Evolutionary conservation across 2,797 vertebrate genomes (phyloP).

Genomic region (Etheostoma perlongum): DNA sequence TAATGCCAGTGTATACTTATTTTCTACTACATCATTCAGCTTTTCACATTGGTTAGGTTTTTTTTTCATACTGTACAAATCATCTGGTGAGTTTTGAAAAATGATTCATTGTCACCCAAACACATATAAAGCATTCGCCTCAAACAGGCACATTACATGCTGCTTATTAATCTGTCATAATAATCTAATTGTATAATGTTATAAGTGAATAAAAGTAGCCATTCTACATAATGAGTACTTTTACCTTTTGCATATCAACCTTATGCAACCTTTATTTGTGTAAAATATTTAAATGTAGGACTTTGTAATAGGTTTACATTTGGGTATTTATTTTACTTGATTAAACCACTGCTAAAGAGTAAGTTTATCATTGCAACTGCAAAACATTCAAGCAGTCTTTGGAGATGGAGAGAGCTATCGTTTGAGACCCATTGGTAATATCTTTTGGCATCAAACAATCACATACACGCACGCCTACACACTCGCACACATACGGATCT

Average conservation of each 20-base stretch:
- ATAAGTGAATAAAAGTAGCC: neutral
- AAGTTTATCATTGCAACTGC: slow-evolving; percentile 20
- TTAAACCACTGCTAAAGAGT: neutral
- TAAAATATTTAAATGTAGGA: neutral
- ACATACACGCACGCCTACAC: slow-evolving; percentile 28
- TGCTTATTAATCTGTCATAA: neutral
- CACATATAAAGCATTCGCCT: neutral
- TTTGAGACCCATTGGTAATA: slow-evolving; percentile 20
- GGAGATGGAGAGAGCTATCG: neutral
- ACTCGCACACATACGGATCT: slow-evolving; percentile 62
- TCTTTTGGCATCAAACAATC: slow-evolving; percentile 55
- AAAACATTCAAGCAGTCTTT: slow-evolving; percentile 24
- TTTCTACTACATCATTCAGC: neutral
- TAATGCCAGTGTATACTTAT: neutral
- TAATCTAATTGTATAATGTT: neutral
- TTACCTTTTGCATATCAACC: neutral
- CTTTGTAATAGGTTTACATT: neutral
- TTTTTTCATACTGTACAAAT: neutral
- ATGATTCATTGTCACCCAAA: neutral
- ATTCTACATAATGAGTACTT: neutral
- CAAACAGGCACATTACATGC: neutral
- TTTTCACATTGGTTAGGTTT: neutral
- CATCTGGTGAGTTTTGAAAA: neutral
- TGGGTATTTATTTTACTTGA: too few relatives aligned
- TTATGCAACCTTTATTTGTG: neutral